A percentile compares a stretch with the other conserved stretches of the same genome.
Conservation (phyloP, 2,113 vertebrate species). For the Cavia aperea region DNA sequence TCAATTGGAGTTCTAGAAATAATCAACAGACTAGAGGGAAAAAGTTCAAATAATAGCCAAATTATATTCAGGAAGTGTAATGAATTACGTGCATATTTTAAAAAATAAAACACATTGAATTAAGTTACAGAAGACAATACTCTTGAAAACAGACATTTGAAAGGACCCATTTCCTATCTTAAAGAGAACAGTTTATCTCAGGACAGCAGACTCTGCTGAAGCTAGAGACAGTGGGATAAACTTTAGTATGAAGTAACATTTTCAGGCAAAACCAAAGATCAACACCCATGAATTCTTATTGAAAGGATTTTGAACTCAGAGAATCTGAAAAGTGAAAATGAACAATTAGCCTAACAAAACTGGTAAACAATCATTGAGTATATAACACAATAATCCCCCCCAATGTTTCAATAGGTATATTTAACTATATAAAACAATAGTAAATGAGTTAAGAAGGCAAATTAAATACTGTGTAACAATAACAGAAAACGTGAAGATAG, state of each 20-base stretch:
- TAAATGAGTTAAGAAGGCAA: neutral
- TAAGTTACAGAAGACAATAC: conserved; percentile 3
- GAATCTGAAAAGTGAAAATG: neutral
- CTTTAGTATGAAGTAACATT: neutral
- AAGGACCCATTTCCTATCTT: neutral
- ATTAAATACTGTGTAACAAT: neutral
- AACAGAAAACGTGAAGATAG: neutral
- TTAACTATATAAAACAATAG: neutral
- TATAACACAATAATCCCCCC: neutral
- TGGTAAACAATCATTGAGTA: neutral
- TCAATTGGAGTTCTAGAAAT: neutral
- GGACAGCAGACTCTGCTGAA: neutral
- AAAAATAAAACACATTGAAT: neutral
- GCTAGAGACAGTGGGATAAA: neutral
- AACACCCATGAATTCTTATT: neutral
- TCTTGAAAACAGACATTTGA: conserved; percentile 16
- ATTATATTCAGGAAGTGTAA: neutral
- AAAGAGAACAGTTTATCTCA: neutral
- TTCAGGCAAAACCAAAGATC: neutral
- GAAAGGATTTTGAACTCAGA: neutral
- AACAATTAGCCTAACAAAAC: neutral
- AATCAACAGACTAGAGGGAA: neutral
- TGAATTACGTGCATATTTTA: neutral
- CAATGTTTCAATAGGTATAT: too few relatives aligned
- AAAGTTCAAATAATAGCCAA: neutral